Evolutionary conservation across 2,797 vertebrate species (phyloP).

Genomic region (Xenopus petersii): DNA sequence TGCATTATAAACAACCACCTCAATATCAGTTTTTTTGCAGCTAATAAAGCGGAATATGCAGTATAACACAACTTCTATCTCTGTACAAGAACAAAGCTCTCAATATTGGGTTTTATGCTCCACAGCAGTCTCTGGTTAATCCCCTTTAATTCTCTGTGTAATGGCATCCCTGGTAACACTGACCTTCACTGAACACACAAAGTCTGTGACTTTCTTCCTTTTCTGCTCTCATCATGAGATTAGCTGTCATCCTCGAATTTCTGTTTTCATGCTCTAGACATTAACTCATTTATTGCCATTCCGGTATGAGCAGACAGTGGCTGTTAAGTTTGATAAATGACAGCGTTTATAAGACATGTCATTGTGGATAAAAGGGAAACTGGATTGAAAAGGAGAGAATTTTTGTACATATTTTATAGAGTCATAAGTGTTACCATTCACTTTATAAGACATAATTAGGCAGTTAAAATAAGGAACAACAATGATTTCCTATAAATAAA

Average conservation of each 20-base stretch:
- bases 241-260: conserved; percentile 28
- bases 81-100: neutral
- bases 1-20: no score
- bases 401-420: no score
- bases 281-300: conserved; percentile 7
- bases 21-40: no score
- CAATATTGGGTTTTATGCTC: neutral
- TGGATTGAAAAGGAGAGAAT: no score
- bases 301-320: neutral
- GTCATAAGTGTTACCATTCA: no score
- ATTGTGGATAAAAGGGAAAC: no score
- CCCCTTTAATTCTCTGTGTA: conserved; percentile 33
- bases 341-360: neutral
- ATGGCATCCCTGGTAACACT: conserved; percentile 34
- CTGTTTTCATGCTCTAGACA: conserved; percentile 16
- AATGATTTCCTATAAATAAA: no score
- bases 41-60: no score
- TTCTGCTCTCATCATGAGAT: conserved; percentile 37
- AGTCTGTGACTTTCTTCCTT: conserved; percentile 21
- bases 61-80: no score
- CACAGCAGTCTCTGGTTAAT: conserved; percentile 28
- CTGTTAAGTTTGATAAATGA: neutral
- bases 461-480: no score
- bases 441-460: neutral
- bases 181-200: conserved; percentile 31